These are phyloP conservation scores for Drepana falcataria DNA, from an alignment of 2,888 invertebrate species.

Conservation along the genomic window DNA sequence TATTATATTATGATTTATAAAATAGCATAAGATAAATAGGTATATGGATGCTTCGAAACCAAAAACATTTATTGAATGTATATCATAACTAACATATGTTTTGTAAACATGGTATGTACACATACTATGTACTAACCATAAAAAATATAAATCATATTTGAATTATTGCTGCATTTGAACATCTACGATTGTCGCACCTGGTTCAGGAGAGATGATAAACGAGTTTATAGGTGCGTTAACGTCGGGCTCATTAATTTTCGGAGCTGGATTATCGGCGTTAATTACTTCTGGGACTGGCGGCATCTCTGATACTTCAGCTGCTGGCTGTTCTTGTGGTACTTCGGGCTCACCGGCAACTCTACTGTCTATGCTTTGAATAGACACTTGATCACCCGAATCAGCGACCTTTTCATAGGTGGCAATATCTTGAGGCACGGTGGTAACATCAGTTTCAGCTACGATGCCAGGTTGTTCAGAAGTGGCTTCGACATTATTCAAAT, in stretches of 20 bases:
- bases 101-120: no score
- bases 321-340: constrained; percentile 1
- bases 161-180: constrained; percentile 41
- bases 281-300: neutral
- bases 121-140: no score
- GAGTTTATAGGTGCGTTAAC: neutral
- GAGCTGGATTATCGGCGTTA: neutral
- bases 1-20: no score
- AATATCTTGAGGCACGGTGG: constrained; percentile 1
- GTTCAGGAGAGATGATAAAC: constrained; percentile 37
- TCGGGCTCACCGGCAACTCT: constrained; percentile 6
- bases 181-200: constrained; percentile 54
- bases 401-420: neutral
- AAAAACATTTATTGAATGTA: no score
- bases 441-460: constrained; percentile 3
- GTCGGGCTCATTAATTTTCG: neutral
- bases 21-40: no score
- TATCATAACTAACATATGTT: no score
- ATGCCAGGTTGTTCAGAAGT: neutral
- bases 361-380: constrained; percentile 2
- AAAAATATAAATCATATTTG: constrained; percentile 10
- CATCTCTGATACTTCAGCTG: neutral
- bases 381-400: neutral
- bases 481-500: neutral
- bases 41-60: neutral